Base-by-base conservation (phyloP, 1,140 invertebrate species). In the Solenopsis invicta region DNA sequence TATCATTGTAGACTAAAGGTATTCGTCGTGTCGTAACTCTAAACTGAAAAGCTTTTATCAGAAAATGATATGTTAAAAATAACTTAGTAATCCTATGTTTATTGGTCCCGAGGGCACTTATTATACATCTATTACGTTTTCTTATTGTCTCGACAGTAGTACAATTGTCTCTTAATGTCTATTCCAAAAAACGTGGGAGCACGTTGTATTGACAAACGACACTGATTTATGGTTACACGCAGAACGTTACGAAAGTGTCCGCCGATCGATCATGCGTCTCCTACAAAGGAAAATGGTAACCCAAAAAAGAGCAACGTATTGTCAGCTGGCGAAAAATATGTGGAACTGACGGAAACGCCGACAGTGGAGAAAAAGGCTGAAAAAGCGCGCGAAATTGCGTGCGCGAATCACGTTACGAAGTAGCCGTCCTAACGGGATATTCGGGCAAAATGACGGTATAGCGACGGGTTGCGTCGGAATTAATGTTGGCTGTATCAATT, bases 401-500 rank as follows among this genome's bases (percentile, higher is more conserved):
- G 71, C 52, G 24, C 29, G 54, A 84, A 84, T 84, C 41, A 50
- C 69, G 69, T 84, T 84, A 74, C 54, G 80, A 62, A 84, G 80
- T 50, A 75, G 69, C 80, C 80, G 13, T 61, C n/a, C 69, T 82
- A 82, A 72, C 78, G 37, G 78, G 34, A 82, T 82, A 61, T 74
- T 82, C 29, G 54, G 16, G 59, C 69, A 75, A 61, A 84, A 84
- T 84, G 69, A 75, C 56, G 67, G 37, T 21, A 61, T 34, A 61
- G 34, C 52, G 41, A 48, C 54, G 69, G 54, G 10, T 61, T 74
- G 80, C 18, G 41, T 18, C 21, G 34, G 24, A 75, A 84, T 84
- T 84, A 75, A 84, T 75, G 69, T 84, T 84, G 24, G 54, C 80
- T 61, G 69, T 75, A 84, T 84, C 69, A 75, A 84, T 84, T 84